Conservation (phyloP, 2,797 vertebrate genomes). For the Spinus pinus region DNA sequence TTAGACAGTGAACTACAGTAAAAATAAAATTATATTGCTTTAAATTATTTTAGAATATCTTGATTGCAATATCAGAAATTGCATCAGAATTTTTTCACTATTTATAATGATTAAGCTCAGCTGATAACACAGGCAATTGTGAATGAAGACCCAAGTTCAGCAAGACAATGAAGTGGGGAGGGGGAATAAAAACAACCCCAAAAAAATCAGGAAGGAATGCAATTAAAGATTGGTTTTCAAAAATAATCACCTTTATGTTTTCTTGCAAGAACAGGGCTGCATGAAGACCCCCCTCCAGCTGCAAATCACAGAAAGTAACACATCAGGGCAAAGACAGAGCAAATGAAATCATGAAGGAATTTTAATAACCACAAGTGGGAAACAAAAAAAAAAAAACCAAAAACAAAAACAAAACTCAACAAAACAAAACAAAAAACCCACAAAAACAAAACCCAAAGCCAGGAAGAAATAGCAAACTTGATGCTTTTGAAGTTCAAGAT, state of each 20-base stretch:
- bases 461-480: neutral
- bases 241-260: conserved; percentile 96
- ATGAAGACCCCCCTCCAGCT: conserved; percentile 94
- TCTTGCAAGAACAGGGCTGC: conserved; percentile 94
- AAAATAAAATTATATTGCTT: neutral
- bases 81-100: neutral
- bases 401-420: no score
- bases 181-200: neutral
- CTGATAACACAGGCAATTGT: neutral
- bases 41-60: neutral
- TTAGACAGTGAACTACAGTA: neutral
- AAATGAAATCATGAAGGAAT: conserved; percentile 61
- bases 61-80: neutral
- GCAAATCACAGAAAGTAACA: conserved; percentile 85
- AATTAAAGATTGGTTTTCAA: conserved; percentile 30
- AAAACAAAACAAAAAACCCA: neutral
- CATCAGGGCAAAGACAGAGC: conserved; percentile 76
- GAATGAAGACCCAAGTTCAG: conserved; percentile 8
- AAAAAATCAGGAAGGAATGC: neutral
- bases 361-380: conserved; percentile 22
- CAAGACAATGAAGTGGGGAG: neutral
- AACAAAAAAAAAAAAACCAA: neutral
- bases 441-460: neutral
- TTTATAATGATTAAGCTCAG: neutral
- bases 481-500: neutral